Base-by-base conservation (phyloP, 2,113 vertebrate species). In the Apteryx mantelli region DNA sequence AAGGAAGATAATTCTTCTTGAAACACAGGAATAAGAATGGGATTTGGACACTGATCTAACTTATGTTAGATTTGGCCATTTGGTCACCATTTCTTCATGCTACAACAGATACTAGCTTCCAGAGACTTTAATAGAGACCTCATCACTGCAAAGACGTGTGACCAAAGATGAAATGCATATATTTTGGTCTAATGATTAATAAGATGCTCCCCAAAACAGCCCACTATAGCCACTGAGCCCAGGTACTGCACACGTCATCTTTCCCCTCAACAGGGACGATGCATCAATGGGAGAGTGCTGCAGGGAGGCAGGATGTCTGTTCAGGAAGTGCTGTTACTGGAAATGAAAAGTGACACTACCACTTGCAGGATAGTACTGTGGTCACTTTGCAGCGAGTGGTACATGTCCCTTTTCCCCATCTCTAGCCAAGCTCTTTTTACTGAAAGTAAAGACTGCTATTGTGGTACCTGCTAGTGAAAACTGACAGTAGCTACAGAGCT, bases 201-300 rank as follows among this genome's bases (percentile, higher is more conserved):
- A 70, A 89, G 10, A 14, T 48, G 32, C 4, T 88, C 21, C 40
- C 10, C 15, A 34, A n/a, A 63, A 28, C 7, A 60, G 17, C 2
- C 3, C 8, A 6, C 8, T 11, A 46, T 11, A 70, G 18, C 20
- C 17, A 63, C 17, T 0, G 2, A 82, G 17, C 25, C n/a, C 28
- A 66, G n/a, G 32, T 61, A 66, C 5, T 0, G 0, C 50, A 76
- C 0, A 1, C 70, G 34, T 44, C 34, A 65, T 30, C 13, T 52
- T 77, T 5, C 42, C 9, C 1, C 14, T 21, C 63, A 55, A 26
- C 21, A 76, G 1, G 0, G 6, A 6, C 0, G 1, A n/a, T 5
- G n/a, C 0, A 2, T 60, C 50, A 0, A 55, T 42, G 15, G 25
- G 24, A 70, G 10, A 70, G 50, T 11, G 34, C n/a, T 73, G 48